A percentile compares a stretch with the other conserved stretches of the same genome.
Evolutionary conservation across 2,888 invertebrate species (phyloP).

Genomic region (Lepetodrilus schrolli): DNA sequence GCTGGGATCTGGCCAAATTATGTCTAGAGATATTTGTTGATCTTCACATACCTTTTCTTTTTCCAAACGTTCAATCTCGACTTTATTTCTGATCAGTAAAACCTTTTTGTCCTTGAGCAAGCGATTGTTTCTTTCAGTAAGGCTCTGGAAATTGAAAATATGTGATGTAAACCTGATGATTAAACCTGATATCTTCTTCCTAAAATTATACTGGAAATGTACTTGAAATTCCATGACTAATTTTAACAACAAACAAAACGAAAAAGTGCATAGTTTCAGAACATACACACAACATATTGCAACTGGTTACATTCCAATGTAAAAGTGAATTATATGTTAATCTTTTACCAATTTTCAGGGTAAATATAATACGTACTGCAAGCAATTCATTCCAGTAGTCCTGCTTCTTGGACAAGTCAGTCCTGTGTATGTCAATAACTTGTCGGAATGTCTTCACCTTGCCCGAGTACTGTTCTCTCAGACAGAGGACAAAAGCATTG

Average conservation of each 20-base stretch:
- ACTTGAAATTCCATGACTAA: too few relatives aligned
- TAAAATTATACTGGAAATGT: too few relatives aligned
- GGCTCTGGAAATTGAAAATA: slow-evolving; percentile 55
- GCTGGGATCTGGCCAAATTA: too few relatives aligned
- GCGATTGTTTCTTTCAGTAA: slow-evolving; percentile 66
- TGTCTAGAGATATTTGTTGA: neutral
- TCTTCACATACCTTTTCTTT: slow-evolving; percentile 60
- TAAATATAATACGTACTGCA: slow-evolving; percentile 44
- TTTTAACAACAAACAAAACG: too few relatives aligned
- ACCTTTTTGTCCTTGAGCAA: slow-evolving; percentile 69
- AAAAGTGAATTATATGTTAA: too few relatives aligned
- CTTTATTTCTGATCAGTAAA: slow-evolving; percentile 66
- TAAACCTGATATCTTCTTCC: too few relatives aligned
- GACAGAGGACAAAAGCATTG: slow-evolving; percentile 68
- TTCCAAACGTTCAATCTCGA: slow-evolving; percentile 66
- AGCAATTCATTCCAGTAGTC: slow-evolving; percentile 70
- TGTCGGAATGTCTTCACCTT: slow-evolving; percentile 68
- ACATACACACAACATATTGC: too few relatives aligned
- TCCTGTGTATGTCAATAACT: slow-evolving; percentile 65
- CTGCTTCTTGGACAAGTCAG: slow-evolving; percentile 65
- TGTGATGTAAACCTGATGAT: too few relatives aligned
- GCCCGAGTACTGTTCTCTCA: slow-evolving; percentile 62
- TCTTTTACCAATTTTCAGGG: neutral
- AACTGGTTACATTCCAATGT: too few relatives aligned
- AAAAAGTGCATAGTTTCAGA: too few relatives aligned